Percentiles rank a stretch among this genome's conserved stretches.
These are phyloP conservation scores for Engraulis encrasicolus DNA, from an alignment of 2,113 vertebrate genomes.

Conservation along the genomic window DNA sequence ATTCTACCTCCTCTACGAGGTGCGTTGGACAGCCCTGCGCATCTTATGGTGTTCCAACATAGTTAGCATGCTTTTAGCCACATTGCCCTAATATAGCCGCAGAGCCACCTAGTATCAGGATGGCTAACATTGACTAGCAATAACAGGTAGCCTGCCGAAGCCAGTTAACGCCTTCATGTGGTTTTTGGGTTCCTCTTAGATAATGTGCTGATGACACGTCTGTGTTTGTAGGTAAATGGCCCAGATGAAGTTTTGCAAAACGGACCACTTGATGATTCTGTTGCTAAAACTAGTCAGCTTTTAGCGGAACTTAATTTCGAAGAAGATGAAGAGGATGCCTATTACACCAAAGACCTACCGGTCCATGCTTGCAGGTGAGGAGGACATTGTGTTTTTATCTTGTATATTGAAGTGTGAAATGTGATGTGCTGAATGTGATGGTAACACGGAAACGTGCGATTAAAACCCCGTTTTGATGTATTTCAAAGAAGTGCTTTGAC, in stretches of 20 bases:
- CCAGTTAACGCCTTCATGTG: not conserved
- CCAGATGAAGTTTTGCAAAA: slow-evolving; percentile 93
- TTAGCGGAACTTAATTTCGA: slow-evolving; percentile 96
- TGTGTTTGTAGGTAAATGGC: slow-evolving; percentile 84
- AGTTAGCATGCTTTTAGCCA: not conserved
- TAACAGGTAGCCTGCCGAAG: not conserved
- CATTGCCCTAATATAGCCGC: not conserved
- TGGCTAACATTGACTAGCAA: not conserved
- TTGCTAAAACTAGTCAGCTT: slow-evolving; percentile 92
- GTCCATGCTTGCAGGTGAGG: slow-evolving; percentile 94
- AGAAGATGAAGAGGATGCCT: slow-evolving; percentile 96
- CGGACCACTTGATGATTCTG: slow-evolving; percentile 82
- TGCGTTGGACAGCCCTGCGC: not conserved
- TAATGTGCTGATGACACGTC: not conserved
- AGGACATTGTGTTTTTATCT: not conserved
- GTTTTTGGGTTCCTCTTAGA: not conserved
- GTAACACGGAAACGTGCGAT: not conserved
- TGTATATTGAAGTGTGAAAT: not conserved
- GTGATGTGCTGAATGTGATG: not conserved
- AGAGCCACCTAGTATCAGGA: not conserved
- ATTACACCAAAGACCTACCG: slow-evolving; percentile 97
- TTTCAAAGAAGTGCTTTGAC: not conserved
- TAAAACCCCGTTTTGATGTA: not conserved
- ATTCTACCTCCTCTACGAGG: not conserved
- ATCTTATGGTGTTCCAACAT: not conserved